phyloP scores from a whole-genome alignment of 2,888 invertebrate genomes.

The Epirrhoe alternata region DNA sequence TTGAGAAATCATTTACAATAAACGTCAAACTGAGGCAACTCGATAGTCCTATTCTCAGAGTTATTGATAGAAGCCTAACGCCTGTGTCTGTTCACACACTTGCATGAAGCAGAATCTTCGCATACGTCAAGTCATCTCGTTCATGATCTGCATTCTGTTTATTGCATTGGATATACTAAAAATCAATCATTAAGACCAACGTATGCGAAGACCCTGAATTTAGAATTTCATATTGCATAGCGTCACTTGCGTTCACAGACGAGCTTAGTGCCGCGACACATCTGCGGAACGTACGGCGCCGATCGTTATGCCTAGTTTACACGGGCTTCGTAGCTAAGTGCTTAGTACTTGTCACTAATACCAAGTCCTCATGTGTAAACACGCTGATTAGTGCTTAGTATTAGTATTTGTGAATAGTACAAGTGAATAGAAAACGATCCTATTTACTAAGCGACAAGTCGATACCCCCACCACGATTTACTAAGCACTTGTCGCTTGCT shows the following conservation, averaged over 20 bases:
- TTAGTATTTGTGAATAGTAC: no score
- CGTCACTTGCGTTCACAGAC: slow-evolving; percentile 9
- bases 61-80: slow-evolving; percentile 7
- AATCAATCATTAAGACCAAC: background rate
- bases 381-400: no score
- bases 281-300: no score
- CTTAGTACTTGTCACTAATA: no score
- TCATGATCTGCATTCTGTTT: background rate
- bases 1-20: slow-evolving; percentile 27
- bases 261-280: no score
- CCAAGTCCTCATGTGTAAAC: no score
- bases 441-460: no score
- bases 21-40: slow-evolving; percentile 17
- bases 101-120: background rate
- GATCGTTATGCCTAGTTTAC: no score
- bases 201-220: background rate
- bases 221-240: background rate
- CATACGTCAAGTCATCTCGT: background rate
- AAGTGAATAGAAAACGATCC: no score
- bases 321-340: no score
- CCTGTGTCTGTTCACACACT: background rate
- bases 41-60: slow-evolving; percentile 12
- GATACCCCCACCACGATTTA: no score
- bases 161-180: background rate
- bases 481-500: no score